Conservation (phyloP, 2,888 invertebrate species). For the Xylocampa areola region DNA sequence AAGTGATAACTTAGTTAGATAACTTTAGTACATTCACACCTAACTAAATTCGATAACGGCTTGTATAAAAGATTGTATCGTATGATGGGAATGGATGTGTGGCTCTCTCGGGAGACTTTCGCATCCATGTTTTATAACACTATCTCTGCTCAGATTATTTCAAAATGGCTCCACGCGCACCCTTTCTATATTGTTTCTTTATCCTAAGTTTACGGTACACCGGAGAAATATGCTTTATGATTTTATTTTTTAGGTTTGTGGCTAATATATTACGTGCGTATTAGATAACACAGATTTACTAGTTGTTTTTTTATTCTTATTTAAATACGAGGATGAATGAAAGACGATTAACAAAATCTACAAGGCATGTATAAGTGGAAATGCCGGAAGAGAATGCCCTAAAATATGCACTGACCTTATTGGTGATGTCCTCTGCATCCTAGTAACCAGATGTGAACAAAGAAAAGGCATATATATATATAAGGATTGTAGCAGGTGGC, state of each 20-base stretch:
- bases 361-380: too few relatives aligned
- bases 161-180: conserved; percentile 36
- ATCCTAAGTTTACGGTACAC: conserved; percentile 52
- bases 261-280: conserved; percentile 17
- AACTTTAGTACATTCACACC: conserved; percentile 31
- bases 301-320: too few relatives aligned
- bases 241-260: conserved; percentile 30
- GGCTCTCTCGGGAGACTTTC: conserved; percentile 35
- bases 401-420: too few relatives aligned
- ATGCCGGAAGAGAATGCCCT: too few relatives aligned
- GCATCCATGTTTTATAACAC: conserved; percentile 55
- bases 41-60: conserved; percentile 47
- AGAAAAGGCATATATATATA: too few relatives aligned
- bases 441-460: too few relatives aligned
- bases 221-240: conserved; percentile 48
- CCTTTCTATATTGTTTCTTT: conserved; percentile 43
- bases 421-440: too few relatives aligned
- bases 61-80: conserved; percentile 46
- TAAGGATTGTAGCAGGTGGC: too few relatives aligned
- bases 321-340: too few relatives aligned
- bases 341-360: too few relatives aligned
- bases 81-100: conserved; percentile 45
- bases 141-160: conserved; percentile 55
- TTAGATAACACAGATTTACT: conserved; percentile 4
- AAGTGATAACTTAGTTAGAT: background rate